Evolutionary conservation across 2,888 invertebrate species (phyloP).

Genomic region (Drosophila testacea): DNA sequence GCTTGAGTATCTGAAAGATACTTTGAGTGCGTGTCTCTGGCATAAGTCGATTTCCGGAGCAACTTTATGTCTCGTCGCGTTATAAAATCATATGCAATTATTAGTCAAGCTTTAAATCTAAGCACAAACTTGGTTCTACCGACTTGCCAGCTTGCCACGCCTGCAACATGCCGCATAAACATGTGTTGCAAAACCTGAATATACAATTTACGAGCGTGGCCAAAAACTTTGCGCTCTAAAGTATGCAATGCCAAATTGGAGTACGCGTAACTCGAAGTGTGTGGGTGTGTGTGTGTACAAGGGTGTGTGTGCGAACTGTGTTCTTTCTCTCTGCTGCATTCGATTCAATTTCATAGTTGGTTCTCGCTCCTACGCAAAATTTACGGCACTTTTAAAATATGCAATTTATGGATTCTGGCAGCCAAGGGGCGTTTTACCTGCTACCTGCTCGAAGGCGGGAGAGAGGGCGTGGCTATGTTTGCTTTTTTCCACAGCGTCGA

Average conservation of each 20-base stretch:
- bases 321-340: conserved; percentile 38
- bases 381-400: conserved; percentile 76
- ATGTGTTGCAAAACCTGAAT: conserved; percentile 52
- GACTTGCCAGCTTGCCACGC: neutral
- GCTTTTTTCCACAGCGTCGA: conserved; percentile 11
- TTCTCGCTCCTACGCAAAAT: conserved; percentile 70
- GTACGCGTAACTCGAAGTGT: conserved; percentile 6
- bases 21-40: conserved; percentile 17
- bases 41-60: conserved; percentile 15
- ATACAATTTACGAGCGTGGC: conserved; percentile 56
- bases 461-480: conserved; percentile 21
- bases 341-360: conserved; percentile 66
- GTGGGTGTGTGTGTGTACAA: conserved; percentile 4
- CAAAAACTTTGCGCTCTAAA: conserved; percentile 62
- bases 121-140: conserved; percentile 7
- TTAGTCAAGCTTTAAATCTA: conserved; percentile 36
- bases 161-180: conserved; percentile 33
- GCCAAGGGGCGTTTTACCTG: conserved; percentile 1
- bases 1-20: conserved; percentile 29
- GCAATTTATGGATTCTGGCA: conserved; percentile 64
- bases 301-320: neutral
- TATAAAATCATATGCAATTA: conserved; percentile 57
- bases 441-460: neutral
- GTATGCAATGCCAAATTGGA: conserved; percentile 66
- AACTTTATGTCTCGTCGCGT: conserved; percentile 2